Evolutionary conservation across 1,140 invertebrate genomes (phyloP).

Genomic region (Zophobas morio): DNA sequence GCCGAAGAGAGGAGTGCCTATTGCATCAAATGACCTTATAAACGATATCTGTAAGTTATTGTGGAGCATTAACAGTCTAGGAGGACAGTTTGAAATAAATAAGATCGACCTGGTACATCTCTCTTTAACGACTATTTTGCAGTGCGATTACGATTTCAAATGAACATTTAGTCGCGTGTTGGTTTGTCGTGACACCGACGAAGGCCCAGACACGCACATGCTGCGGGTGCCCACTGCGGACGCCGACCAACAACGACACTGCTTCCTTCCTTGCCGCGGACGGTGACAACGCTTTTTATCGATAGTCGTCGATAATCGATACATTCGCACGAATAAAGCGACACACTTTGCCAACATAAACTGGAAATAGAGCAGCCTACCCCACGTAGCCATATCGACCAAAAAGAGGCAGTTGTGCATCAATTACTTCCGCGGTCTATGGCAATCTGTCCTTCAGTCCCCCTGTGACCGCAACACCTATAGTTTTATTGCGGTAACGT

Average conservation of each 20-base stretch:
- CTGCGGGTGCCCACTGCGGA: slow-evolving; percentile 53
- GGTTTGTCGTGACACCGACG: slow-evolving; percentile 53
- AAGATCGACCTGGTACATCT: slow-evolving; percentile 37
- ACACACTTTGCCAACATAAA: no score
- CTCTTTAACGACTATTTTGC: slow-evolving; percentile 43
- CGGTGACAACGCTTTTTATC: not conserved
- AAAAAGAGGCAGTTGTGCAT: no score
- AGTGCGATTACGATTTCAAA: slow-evolving; percentile 52
- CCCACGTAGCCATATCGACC: no score
- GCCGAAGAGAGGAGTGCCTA: slow-evolving; percentile 26
- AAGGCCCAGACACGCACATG: slow-evolving; percentile 53
- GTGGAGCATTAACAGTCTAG: slow-evolving; percentile 7
- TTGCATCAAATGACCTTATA: slow-evolving; percentile 49
- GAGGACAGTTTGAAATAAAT: slow-evolving; percentile 32
- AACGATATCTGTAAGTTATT: slow-evolving; percentile 51
- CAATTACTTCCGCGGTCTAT: no score
- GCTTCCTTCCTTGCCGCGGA: not conserved
- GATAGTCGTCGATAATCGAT: no score
- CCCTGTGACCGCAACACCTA: no score
- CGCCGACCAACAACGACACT: slow-evolving; percentile 2
- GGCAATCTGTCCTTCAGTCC: no score
- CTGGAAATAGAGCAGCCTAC: no score
- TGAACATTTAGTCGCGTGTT: slow-evolving; percentile 57
- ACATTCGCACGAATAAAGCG: no score
- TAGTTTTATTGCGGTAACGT: not conserved